Conservation (phyloP, 1,140 invertebrate species). For the Temnothorax nylanderi region DNA sequence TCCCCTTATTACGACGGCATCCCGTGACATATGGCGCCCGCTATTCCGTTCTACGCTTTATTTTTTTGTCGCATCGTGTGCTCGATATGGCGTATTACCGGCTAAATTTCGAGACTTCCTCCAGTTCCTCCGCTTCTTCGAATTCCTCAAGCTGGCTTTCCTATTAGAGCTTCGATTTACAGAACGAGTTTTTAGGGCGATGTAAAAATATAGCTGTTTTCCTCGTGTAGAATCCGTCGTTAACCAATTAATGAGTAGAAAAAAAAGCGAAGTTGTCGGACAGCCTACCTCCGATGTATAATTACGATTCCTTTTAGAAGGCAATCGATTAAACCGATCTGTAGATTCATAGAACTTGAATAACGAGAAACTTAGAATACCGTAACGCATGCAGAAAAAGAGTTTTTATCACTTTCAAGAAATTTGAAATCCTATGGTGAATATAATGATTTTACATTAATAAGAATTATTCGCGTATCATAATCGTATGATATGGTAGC, state of each 20-base stretch:
- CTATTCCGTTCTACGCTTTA: slow-evolving; percentile 15
- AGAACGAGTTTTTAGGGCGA: slow-evolving; percentile 25
- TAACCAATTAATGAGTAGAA: neutral
- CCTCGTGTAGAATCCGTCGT: neutral
- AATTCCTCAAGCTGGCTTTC: slow-evolving; percentile 58
- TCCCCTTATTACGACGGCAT: slow-evolving; percentile 50
- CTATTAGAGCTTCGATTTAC: slow-evolving; percentile 66
- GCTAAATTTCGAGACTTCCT: slow-evolving; percentile 58
- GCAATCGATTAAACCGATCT: slow-evolving; percentile 6
- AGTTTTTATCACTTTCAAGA: neutral
- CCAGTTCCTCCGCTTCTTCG: slow-evolving; percentile 58
- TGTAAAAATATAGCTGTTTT: slow-evolving; percentile 7
- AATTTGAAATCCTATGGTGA: neutral
- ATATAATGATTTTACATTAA: neutral
- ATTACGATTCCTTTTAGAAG: neutral
- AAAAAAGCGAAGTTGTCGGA: neutral
- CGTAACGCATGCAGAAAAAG: neutral
- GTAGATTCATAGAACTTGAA: neutral
- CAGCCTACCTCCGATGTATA: neutral
- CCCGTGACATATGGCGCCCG: slow-evolving; percentile 62
- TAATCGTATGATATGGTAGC: neutral
- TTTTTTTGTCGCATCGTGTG: slow-evolving; percentile 41
- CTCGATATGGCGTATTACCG: slow-evolving; percentile 68
- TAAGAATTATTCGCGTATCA: neutral
- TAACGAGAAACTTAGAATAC: neutral